Evolutionary conservation across 92 coral and sea anemone species (phyloP), one percentile per base, ranked within the genome.

Genomic region (Zoanthus sansibaricus): DNA sequence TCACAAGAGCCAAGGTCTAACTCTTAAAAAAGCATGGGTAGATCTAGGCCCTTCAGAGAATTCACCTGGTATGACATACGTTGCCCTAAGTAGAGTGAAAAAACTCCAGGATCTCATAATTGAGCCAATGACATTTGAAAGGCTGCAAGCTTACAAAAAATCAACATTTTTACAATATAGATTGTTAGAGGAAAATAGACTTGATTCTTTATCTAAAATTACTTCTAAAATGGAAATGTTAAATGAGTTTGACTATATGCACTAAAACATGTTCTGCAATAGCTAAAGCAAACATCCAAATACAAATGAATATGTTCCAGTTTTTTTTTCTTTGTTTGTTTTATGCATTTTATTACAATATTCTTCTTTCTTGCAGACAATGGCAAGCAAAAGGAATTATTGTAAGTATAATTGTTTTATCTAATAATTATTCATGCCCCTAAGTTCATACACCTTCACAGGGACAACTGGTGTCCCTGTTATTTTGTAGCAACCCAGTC

Each of bases 31-130:
- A 37, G 42, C 42, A 37, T 37, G 42, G 42, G 42, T 0, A 37
- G 42, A 37, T 91, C 88, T 88, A 17, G 89, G 91, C 9, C 66
- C 80, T 67, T 87, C 89, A 52, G 91, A 91, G 45, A 91, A 73
- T 3, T 69, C 86, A 5, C 49, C 82, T 6, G 91, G 91, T 12
- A 69, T 91, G 87, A 83, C 42, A 37, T 37, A 37, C 42, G 42
- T 37, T 37, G 42, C 42, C 3, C 42, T 37, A 37, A 37, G 1
- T 75, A 5, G 72, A n/a, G 37, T n/a, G 1, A 68, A 68, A 68
- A 68, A 68, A 68, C 72, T 68, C 17, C 25, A 68, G 20, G 73
- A 68, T 20, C 17, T 68, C 25, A 37, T 37, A 37, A 37, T 37
- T 0, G 42, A 37, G 42, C 42, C 42, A 37, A 37, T 37, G 42